phyloP scores from a whole-genome alignment of 2,797 vertebrate genomes.

The Enteromius anoplus region DNA sequence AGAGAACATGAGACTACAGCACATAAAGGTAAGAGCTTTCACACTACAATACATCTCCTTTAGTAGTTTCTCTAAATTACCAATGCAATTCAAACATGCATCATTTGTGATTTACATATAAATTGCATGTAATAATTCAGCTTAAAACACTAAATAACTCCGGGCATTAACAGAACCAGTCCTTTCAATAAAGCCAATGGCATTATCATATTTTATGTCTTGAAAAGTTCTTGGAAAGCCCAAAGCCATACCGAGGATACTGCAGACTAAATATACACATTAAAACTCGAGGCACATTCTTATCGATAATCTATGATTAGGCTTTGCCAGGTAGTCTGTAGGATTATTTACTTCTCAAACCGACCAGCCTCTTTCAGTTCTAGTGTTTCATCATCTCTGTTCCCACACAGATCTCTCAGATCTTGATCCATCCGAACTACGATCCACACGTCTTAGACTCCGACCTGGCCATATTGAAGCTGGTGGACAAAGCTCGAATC shows the following conservation, averaged over 20 bases:
- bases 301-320: constrained; percentile 43
- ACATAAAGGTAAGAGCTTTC: constrained; percentile 78
- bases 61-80: not conserved
- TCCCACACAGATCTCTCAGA: constrained; percentile 79
- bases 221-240: not conserved
- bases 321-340: constrained; percentile 18
- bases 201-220: constrained; percentile 2
- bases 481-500: constrained; percentile 86
- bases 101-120: not conserved
- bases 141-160: not conserved
- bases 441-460: constrained; percentile 80
- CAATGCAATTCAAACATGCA: not conserved
- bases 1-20: constrained; percentile 82
- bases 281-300: constrained; percentile 49
- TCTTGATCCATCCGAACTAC: constrained; percentile 84
- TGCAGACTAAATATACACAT: constrained; percentile 14
- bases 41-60: not conserved
- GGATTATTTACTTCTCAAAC: constrained; percentile 20
- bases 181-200: not conserved
- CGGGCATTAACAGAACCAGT: not conserved
- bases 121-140: not conserved
- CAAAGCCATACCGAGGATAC: constrained; percentile 19
- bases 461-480: constrained; percentile 84
- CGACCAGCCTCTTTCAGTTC: constrained; percentile 1
- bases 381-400: constrained; percentile 34